Evolutionary conservation across 53 echinoderm and acorn worm species (phyloP), one percentile per base, ranked within the genome.

Genomic region (Apostichopus leukothele): DNA sequence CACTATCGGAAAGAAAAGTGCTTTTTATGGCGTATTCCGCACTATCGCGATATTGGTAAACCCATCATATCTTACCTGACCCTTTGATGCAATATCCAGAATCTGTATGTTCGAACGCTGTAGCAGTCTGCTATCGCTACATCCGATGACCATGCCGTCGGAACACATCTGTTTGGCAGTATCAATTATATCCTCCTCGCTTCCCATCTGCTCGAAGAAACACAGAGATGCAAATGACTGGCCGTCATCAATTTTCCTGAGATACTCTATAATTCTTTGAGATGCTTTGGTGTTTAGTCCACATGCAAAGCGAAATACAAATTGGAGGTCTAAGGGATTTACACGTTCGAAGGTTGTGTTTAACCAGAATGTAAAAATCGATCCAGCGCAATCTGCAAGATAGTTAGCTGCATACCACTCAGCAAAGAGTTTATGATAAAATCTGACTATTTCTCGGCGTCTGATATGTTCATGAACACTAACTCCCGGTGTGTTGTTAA

Each of bases 391-490:
- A 10, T 12, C 9, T 51, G 50, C n/a, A 14, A 77, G 50, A 11
- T 77, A 77, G 4, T 39, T 19, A 9, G 78, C 78, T 18, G 78
- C 78, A 50, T 77, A 77, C 78, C 78, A 77, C 9, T 77, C 78
- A 13, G 78, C 78, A 50, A 77, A 77, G 12, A 77, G 78, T 77
- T 77, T 77, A 53, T 79, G 79, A 53, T 52, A 79, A 53, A 79
- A 79, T 51, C 79, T 51, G 4, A 79, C 79, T n/a, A 54, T 14
- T 5, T 11, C 16, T 52, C 11, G 11, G 25, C 19, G n/a, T 53
- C 14, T 51, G 7, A 79, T 51, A 12, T 11, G 54, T 16, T 53
- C 16, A 13, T 16, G 2, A 5, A 13, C 20, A 50, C 7, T 39
- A 7, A 26, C 6, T 12, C 11, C 76, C 39, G 39, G 27, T 16